Percentiles rank a stretch among this genome's conserved stretches.
Conservation (phyloP, 2,888 invertebrate species). For the Fragum sueziense region DNA sequence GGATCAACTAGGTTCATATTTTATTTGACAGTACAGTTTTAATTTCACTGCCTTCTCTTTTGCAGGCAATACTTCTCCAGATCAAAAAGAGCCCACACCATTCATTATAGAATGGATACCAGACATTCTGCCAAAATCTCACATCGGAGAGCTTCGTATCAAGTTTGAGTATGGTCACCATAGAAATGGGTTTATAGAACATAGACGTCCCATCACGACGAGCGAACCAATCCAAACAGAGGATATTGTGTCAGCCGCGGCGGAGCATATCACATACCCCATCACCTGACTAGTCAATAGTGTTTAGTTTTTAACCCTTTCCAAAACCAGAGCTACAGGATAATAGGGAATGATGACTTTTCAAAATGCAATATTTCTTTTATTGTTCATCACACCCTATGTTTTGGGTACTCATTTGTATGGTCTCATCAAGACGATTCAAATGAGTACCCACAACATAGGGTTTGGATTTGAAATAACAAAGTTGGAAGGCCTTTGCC, state of each 20-base stretch:
- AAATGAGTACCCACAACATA: too few relatives aligned
- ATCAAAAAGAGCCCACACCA: conserved; percentile 86
- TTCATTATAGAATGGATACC: conserved; percentile 91
- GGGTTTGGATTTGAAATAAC: too few relatives aligned
- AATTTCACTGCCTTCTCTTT: neutral
- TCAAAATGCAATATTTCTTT: too few relatives aligned
- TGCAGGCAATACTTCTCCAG: conserved; percentile 84
- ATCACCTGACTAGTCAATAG: neutral
- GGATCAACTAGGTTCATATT: too few relatives aligned
- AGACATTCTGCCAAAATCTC: conserved; percentile 87
- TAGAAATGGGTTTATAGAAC: conserved; percentile 84
- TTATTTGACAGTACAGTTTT: too few relatives aligned
- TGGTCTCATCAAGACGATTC: too few relatives aligned
- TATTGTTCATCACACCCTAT: too few relatives aligned
- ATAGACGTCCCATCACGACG: conserved; percentile 42
- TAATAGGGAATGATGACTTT: too few relatives aligned
- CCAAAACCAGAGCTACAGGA: too few relatives aligned
- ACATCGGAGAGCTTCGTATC: conserved; percentile 89
- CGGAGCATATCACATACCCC: neutral
- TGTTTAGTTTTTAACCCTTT: neutral
- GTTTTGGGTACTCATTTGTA: too few relatives aligned
- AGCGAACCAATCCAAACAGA: neutral
- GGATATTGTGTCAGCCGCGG: neutral
- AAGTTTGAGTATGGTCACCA: conserved; percentile 89
- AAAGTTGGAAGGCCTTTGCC: too few relatives aligned